Percentiles rank a stretch among this genome's conserved stretches.
These are phyloP conservation scores for Uria lomvia DNA, from an alignment of 2,113 vertebrate species.

Conservation along the genomic window DNA sequence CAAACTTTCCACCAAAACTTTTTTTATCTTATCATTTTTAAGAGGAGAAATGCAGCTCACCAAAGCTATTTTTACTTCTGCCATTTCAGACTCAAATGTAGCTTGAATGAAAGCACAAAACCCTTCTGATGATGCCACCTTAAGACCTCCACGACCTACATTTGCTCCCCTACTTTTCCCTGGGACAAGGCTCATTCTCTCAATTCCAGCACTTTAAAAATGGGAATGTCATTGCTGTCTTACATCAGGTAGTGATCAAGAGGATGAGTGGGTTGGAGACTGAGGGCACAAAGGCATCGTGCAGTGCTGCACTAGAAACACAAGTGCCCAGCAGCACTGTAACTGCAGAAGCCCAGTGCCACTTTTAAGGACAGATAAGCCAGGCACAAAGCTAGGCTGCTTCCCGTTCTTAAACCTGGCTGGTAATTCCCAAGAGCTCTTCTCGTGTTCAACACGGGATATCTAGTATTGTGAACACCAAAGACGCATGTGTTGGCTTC, in stretches of 20 bases:
- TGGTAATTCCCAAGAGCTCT: background rate
- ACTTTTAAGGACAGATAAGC: no score
- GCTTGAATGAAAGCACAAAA: background rate
- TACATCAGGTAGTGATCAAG: accelerated
- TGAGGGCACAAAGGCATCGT: no score
- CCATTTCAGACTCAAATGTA: background rate
- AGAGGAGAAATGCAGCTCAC: background rate
- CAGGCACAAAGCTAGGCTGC: background rate
- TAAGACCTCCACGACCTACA: background rate
- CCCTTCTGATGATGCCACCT: background rate
- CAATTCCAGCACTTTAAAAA: background rate
- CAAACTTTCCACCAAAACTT: background rate
- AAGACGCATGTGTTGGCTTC: background rate
- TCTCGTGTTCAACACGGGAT: background rate
- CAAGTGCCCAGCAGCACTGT: background rate
- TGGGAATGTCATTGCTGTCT: no score
- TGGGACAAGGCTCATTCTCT: background rate
- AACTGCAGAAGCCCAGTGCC: accelerated
- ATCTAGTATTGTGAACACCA: background rate
- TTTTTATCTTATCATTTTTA: background rate
- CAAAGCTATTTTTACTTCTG: background rate
- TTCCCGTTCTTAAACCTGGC: background rate
- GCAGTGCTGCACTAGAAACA: background rate
- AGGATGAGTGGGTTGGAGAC: background rate
- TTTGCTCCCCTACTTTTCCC: background rate